phyloP scores from a whole-genome alignment of 2,888 invertebrate genomes.

The Cryptus viduatorius region DNA sequence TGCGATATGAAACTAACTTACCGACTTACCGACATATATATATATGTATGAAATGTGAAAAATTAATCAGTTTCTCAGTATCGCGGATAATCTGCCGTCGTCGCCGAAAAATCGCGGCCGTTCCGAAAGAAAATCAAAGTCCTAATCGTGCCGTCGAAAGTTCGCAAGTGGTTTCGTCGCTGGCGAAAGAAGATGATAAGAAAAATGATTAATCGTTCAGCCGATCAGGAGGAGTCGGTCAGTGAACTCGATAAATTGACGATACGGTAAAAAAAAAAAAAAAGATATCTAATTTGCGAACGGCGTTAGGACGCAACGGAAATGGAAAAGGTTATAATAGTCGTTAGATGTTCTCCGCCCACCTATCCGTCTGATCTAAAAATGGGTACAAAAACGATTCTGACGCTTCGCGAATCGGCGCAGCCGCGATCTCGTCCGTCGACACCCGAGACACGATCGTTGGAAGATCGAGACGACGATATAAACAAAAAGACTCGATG shows the following conservation, averaged over 20 bases:
- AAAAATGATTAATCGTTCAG: slow-evolving; percentile 32
- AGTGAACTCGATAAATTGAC: slow-evolving; percentile 31
- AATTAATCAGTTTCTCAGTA: slow-evolving; percentile 58
- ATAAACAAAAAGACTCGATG: slow-evolving; percentile 36
- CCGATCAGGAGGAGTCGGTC: slow-evolving; percentile 41
- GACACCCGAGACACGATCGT: slow-evolving; percentile 21
- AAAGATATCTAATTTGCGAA: slow-evolving; percentile 32
- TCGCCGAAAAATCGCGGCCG: slow-evolving; percentile 20
- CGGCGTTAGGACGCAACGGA: slow-evolving; percentile 62
- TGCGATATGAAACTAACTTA: background rate
- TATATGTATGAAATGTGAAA: slow-evolving; percentile 20
- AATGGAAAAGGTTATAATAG: slow-evolving; percentile 73
- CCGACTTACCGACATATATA: no score
- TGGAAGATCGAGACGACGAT: slow-evolving; percentile 27
- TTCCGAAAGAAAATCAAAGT: slow-evolving; percentile 27
- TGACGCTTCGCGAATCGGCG: slow-evolving; percentile 77
- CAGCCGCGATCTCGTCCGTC: slow-evolving; percentile 67
- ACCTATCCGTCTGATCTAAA: slow-evolving; percentile 65
- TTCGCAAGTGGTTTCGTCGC: slow-evolving; percentile 48
- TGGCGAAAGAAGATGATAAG: slow-evolving; percentile 52
- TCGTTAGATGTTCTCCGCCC: slow-evolving; percentile 78
- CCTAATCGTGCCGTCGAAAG: slow-evolving; percentile 43
- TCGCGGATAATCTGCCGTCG: slow-evolving; percentile 28
- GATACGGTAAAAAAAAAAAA: background rate
- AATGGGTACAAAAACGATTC: slow-evolving; percentile 79